Evolutionary conservation across 2,797 vertebrate genomes (phyloP), one percentile per base, ranked within the genome.

Genomic region (Pangasius larnaudii): DNA sequence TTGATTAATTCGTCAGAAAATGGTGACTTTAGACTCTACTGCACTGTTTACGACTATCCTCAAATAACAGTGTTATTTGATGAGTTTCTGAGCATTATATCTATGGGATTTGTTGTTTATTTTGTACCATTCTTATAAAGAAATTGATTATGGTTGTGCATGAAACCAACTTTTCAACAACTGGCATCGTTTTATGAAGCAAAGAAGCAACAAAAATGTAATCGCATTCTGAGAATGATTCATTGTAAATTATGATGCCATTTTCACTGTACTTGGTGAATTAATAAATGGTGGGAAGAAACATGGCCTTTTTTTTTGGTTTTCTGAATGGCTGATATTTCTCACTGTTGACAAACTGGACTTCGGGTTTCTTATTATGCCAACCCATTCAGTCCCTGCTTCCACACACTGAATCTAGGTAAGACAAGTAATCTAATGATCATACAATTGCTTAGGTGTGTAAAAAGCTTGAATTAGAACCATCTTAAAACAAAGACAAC

Each of bases 191-290:
- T 98, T 97, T 97, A 97, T 95, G 96, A 97, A 95, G 96, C 96
- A 97, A 97, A 96, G 96, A 96, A 96, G 92, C 93, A 93, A 95
- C 95, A 96, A 95, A 96, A 96, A 96, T 96, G 97, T 97, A 97
- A 98, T 97, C 96, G 97, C 97, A 98, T 98, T 98, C 97, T 97
- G 96, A 96, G 94, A 97, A 98, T 97, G 97, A 98, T 95, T 98
- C 97, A 98, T 98, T 98, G 97, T 98, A 98, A 96, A 98, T 97
- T 97, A 97, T 95, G 97, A 97, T 97, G 96, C 97, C 97, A 98
- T 98, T 98, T 97, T 98, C 97, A 98, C 97, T 98, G 97, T 98
- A 98, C 95, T 96, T 98, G 97, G 97, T 98, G 97, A 98, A 98
- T 96, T 95, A 98, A 98, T 97, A 97, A 94, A 98, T 97, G 96